phyloP scores from a whole-genome alignment of 2,797 vertebrate species.

The Sebastes taczanowskii region DNA sequence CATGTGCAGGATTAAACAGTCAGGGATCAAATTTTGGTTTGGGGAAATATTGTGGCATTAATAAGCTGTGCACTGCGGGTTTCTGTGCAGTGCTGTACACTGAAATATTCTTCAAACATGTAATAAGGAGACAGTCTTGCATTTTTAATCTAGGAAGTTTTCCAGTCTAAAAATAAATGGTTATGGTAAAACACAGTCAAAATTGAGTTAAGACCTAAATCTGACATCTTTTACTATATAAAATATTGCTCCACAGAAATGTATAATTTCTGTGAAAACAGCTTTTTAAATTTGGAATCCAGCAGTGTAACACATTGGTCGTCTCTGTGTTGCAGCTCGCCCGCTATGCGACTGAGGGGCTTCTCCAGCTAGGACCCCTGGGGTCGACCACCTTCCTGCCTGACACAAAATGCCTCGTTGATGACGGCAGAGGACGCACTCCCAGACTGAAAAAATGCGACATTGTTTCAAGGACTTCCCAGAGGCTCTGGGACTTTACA shows the following conservation, averaged over 20 bases:
- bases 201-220: neutral
- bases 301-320: conserved; percentile 10
- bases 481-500: conserved; percentile 97
- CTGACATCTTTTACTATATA: neutral
- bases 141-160: neutral
- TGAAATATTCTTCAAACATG: neutral
- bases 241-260: neutral
- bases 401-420: conserved; percentile 95
- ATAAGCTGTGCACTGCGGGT: conserved; percentile 7
- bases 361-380: conserved; percentile 94
- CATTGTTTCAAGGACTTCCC: conserved; percentile 84
- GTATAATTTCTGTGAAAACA: neutral
- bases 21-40: conserved; percentile 57
- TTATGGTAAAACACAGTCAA: neutral
- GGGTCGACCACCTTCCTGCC: conserved; percentile 96
- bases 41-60: conserved; percentile 33
- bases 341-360: conserved; percentile 92
- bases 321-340: conserved; percentile 85
- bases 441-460: conserved; percentile 93
- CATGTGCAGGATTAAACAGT: conserved; percentile 57
- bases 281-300: neutral
- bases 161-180: neutral
- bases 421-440: conserved; percentile 89
- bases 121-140: neutral
- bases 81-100: neutral